Percentiles rank a stretch among this genome's conserved stretches.
Evolutionary conservation across 2,888 invertebrate genomes (phyloP).

Genomic region (Lasius fuliginosus): DNA sequence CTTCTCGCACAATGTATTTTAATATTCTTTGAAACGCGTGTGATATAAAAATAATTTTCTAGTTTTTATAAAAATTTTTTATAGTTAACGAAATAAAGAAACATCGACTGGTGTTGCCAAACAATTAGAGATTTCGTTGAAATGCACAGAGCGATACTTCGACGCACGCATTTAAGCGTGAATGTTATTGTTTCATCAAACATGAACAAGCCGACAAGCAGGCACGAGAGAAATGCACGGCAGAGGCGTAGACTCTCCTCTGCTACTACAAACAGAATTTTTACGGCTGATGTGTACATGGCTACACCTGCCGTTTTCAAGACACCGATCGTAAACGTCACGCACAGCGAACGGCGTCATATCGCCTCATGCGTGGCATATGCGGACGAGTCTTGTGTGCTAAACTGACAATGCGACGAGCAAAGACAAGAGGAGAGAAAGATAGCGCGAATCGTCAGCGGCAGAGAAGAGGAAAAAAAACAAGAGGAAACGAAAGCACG

Average conservation of each 20-base stretch:
- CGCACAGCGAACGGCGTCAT: slow-evolving; percentile 68
- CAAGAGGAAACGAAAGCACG: slow-evolving; percentile 59
- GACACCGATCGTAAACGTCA: slow-evolving; percentile 73
- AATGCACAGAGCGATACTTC: background rate
- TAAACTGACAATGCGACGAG: slow-evolving; percentile 57
- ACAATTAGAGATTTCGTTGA: background rate
- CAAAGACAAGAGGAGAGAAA: slow-evolving; percentile 20
- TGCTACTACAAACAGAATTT: slow-evolving; percentile 66
- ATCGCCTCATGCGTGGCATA: slow-evolving; percentile 75
- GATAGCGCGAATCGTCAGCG: slow-evolving; percentile 37
- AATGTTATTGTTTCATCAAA: slow-evolving; percentile 75
- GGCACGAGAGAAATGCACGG: slow-evolving; percentile 3
- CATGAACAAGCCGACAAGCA: slow-evolving; percentile 44
- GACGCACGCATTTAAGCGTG: background rate
- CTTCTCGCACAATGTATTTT: background rate
- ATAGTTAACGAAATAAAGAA: background rate
- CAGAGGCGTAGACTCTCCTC: slow-evolving; percentile 35
- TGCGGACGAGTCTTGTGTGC: slow-evolving; percentile 69
- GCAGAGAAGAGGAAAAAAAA: slow-evolving; percentile 25
- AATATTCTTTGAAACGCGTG: background rate
- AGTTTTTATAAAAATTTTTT: background rate
- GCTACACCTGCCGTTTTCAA: slow-evolving; percentile 74
- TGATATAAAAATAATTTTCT: background rate
- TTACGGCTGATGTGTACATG: slow-evolving; percentile 74
- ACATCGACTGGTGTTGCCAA: background rate